Conservation (phyloP, 2,113 vertebrate species). For the Tyrannus savana region DNA sequence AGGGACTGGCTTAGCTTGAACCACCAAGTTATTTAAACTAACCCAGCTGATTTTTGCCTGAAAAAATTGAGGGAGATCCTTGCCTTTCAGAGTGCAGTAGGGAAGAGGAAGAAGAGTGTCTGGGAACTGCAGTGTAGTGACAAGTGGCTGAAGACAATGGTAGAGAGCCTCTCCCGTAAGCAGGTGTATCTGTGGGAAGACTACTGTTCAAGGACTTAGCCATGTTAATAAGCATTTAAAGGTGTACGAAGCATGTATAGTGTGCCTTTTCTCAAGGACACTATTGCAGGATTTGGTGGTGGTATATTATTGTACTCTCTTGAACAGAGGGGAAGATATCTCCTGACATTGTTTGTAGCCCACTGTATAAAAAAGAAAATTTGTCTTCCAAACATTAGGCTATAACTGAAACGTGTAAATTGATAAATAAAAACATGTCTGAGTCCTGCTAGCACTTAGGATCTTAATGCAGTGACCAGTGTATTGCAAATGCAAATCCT, state of each 20-base stretch:
- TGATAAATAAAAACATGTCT: background rate
- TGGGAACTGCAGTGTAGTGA: background rate
- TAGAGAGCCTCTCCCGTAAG: background rate
- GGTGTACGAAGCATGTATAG: background rate
- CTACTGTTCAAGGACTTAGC: background rate
- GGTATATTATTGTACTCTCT: background rate
- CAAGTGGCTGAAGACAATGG: background rate
- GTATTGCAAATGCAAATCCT: background rate
- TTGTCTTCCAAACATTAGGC: background rate
- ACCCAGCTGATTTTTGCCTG: background rate
- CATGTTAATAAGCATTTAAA: background rate
- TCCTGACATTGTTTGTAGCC: background rate
- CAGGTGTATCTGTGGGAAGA: background rate
- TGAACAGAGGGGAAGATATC: background rate
- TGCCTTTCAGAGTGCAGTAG: background rate
- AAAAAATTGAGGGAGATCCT: background rate
- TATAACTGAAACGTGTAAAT: background rate
- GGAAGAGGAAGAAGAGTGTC: background rate
- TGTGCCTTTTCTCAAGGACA: background rate
- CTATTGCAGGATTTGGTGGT: background rate
- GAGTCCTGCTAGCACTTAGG: background rate
- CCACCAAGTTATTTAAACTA: background rate
- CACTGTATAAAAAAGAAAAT: background rate
- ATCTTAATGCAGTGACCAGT: background rate
- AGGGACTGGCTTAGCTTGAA: conserved; percentile 33